Evolutionary conservation across 2,797 vertebrate genomes (phyloP), one percentile per base, ranked within the genome.

Genomic region (Microchirus variegatus): DNA sequence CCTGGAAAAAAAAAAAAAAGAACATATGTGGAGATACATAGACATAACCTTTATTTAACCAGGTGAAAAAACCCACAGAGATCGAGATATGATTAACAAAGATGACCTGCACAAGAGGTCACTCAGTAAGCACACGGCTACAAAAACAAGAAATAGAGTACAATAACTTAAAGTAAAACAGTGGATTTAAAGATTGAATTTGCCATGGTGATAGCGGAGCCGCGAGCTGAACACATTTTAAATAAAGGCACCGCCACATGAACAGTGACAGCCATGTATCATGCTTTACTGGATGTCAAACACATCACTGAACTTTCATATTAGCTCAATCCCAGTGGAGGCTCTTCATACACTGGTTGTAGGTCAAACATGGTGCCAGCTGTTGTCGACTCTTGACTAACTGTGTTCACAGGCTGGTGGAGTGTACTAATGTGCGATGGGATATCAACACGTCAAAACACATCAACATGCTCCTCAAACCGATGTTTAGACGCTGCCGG

Each of bases 1-100:
- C 97, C 97, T 99, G 88, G 66, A 47, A 53, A 47, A 8, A 10
- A 63, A 67, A 47, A 53, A 47, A 8, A 10, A 63, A 58, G 9
- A 60, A 58, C 31, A 50, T 17, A 59, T 12, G 57, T 14, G 63
- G 48, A 63, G 2, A 54, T 15, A 59, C 19, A 55, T 17, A 17
- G 31, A 61, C 37, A 64, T 38, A 38, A 38, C 8, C 8, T 38
- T 8, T 7, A 37, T 10, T 9, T 37, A 37, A 37, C 8, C 36
- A 2, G 8, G 8, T 22, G 4, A 22, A 4, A 22, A 22, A 22
- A 22, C 19, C 19, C 19, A 22, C 4, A 2, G 19, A 22, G 19
- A 22, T 22, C 19, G 19, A 22, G 19, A 22, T 22, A 22, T 22
- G n/a, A n/a, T n/a, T n/a, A n/a, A n/a, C n/a, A n/a, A n/a, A n/a